phyloP scores from a whole-genome alignment of 2,797 vertebrate species.

The Enteromius argenteus region DNA sequence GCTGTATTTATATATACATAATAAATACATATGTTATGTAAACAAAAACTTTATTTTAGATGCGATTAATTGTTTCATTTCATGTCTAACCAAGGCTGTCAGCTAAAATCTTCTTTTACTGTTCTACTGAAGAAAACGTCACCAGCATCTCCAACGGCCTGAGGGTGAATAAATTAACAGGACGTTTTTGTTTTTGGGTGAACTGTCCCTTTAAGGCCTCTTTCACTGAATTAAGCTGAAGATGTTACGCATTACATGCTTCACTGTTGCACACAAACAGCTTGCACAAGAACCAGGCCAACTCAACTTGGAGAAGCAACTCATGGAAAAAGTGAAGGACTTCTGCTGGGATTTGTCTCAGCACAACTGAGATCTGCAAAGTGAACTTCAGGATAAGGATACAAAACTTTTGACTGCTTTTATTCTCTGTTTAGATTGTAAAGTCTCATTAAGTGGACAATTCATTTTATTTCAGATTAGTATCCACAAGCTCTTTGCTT shows the following conservation, averaged over 20 bases:
- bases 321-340: constrained; percentile 21
- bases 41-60: no score
- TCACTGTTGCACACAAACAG: not conserved
- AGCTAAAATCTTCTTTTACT: not conserved
- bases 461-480: not conserved
- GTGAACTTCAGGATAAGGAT: not conserved
- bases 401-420: not conserved
- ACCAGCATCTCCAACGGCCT: not conserved
- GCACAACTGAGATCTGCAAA: constrained; percentile 4
- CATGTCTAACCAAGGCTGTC: not conserved
- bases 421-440: not conserved
- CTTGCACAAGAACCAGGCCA: not conserved
- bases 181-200: not conserved
- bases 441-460: not conserved
- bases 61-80: not conserved
- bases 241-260: constrained; percentile 28
- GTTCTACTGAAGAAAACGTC: not conserved
- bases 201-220: not conserved
- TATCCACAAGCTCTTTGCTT: not conserved
- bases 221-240: not conserved
- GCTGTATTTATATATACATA: no score
- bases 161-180: not conserved
- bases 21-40: no score
- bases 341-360: constrained; percentile 14
- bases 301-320: not conserved